A percentile compares a stretch with the other conserved stretches of the same genome.
These are phyloP conservation scores for Eudyptes chrysolophus DNA, from an alignment of 2,113 vertebrate species.

Conservation along the genomic window DNA sequence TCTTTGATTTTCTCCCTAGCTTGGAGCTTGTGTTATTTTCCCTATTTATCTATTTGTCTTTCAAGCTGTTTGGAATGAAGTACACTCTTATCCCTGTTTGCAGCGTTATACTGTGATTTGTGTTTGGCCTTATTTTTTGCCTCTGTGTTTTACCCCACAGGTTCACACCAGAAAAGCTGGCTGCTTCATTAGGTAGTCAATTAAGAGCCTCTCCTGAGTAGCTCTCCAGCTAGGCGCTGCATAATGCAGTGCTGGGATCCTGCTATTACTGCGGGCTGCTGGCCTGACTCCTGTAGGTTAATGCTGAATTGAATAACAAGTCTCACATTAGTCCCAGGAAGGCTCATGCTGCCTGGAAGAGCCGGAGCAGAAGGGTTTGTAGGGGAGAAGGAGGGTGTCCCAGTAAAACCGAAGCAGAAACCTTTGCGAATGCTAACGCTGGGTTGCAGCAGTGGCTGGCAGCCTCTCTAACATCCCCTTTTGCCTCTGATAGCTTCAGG, in stretches of 20 bases:
- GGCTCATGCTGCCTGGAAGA: not conserved
- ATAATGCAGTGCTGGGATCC: conserved; percentile 22
- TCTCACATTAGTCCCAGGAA: conserved; percentile 24
- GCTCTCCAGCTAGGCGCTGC: conserved; percentile 58
- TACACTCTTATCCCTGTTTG: not conserved
- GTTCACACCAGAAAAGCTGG: conserved; percentile 49
- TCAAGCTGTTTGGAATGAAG: not conserved
- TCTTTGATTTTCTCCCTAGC: conserved; percentile 18
- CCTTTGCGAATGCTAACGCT: conserved; percentile 15
- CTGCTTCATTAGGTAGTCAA: conserved; percentile 58
- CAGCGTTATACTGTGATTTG: not conserved
- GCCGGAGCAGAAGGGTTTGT: not conserved
- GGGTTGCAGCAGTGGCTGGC: not conserved
- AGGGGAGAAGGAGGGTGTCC: not conserved
- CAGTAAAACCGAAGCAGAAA: conserved; percentile 44
- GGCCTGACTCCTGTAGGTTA: conserved; percentile 23
- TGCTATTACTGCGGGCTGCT: conserved; percentile 9
- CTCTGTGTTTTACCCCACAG: conserved; percentile 2
- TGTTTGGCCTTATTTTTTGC: conserved; percentile 5
- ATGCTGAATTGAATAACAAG: conserved; percentile 49
- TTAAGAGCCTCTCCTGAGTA: conserved; percentile 52
- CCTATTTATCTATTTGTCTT: conserved; percentile 29
- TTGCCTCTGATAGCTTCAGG: conserved; percentile 56
- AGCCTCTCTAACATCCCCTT: conserved; percentile 30
- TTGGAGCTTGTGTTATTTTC: conserved; percentile 15